Evolutionary conservation across 2,797 vertebrate species (phyloP).

Genomic region (Clarias pachynema): DNA sequence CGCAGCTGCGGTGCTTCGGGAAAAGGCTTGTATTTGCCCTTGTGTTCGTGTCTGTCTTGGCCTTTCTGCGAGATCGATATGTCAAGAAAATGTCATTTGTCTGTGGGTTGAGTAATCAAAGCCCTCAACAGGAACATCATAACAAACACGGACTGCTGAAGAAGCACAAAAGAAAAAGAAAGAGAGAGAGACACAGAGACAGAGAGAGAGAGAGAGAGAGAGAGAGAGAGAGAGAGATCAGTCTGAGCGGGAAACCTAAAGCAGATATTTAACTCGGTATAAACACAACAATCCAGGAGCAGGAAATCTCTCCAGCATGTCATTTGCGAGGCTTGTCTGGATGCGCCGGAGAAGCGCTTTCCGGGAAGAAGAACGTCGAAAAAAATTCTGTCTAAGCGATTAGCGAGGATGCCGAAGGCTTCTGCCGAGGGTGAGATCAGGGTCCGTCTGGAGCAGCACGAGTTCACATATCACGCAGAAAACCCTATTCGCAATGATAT

Average conservation of each 20-base stretch:
- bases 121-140: constrained; percentile 69
- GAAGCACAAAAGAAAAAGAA: constrained; percentile 9
- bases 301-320: neutral
- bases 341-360: constrained; percentile 20
- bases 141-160: constrained; percentile 59
- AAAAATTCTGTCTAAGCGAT: constrained; percentile 38
- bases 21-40: constrained; percentile 64
- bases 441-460: constrained; percentile 69
- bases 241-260: constrained; percentile 33
- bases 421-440: constrained; percentile 23
- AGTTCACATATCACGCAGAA: constrained; percentile 76
- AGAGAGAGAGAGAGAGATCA: neutral
- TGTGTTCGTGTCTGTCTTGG: constrained; percentile 54
- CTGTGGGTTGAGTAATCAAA: constrained; percentile 66
- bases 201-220: too few relatives aligned
- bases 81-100: constrained; percentile 75
- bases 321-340: neutral
- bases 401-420: constrained; percentile 25
- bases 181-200: too few relatives aligned
- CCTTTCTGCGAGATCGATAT: constrained; percentile 70
- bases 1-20: constrained; percentile 51
- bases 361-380: constrained; percentile 38
- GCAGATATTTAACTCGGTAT: constrained; percentile 34
- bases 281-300: neutral
- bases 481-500: constrained; percentile 75